These are phyloP conservation scores for Drosophila murphyi DNA, from an alignment of 1,140 invertebrate genomes.

Conservation along the genomic window DNA sequence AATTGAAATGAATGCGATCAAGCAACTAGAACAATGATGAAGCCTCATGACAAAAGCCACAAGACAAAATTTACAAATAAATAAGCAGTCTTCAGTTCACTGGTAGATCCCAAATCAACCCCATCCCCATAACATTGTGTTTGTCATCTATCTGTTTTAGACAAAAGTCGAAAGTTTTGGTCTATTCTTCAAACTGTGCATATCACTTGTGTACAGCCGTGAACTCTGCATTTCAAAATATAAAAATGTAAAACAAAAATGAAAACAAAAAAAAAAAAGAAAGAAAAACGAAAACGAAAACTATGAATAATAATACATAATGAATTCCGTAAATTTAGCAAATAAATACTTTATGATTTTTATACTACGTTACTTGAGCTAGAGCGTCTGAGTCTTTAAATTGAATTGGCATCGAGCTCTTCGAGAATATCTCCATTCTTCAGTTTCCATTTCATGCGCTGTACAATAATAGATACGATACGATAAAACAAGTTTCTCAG, in stretches of 20 bases:
- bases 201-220: constrained; percentile 58
- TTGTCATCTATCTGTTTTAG: constrained; percentile 44
- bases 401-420: constrained; percentile 45
- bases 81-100: constrained; percentile 32
- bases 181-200: constrained; percentile 68
- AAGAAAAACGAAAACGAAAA: constrained; percentile 32
- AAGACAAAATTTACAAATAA: constrained; percentile 55
- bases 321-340: constrained; percentile 70
- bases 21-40: constrained; percentile 65
- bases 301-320: constrained; percentile 31
- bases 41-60: constrained; percentile 69
- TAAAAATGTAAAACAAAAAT: constrained; percentile 37
- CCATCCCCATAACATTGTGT: constrained; percentile 32
- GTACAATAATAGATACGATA: constrained; percentile 21
- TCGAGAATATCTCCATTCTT: constrained; percentile 20
- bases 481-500: constrained; percentile 31
- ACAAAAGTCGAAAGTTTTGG: constrained; percentile 59
- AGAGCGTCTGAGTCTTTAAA: constrained; percentile 36
- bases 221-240: constrained; percentile 60
- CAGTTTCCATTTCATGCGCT: constrained; percentile 33
- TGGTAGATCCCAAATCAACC: constrained; percentile 20
- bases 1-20: constrained; percentile 53
- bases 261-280: constrained; percentile 33
- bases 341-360: constrained; percentile 55
- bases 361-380: constrained; percentile 35